Evolutionary conservation across 2,888 invertebrate genomes (phyloP), one percentile per base, ranked within the genome.

Genomic region (Eupithecia insigniata): DNA sequence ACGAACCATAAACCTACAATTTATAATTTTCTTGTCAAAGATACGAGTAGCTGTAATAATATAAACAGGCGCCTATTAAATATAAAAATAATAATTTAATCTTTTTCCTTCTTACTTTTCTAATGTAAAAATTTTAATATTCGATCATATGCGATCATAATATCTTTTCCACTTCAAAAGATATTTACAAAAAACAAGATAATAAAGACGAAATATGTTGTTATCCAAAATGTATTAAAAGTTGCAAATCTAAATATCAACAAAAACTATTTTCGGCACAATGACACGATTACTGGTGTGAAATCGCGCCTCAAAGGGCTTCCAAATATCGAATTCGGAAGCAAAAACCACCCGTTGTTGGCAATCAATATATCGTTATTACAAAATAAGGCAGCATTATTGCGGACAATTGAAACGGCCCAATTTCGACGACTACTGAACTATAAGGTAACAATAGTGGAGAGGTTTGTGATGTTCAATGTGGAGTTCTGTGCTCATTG

Each of bases 321-420:
- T 79, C 83, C 81, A 80, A 87, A 83, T 82, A 84, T 83, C 81
- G 70, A 79, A 83, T 85, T 81, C 80, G 78, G 79, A 80, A 85
- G 84, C 82, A 78, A 82, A 83, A 82, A 78, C 73, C 73, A 68
- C 69, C 75, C 73, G 69, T 82, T 83, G 80, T 82, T 81, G 78
- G 79, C 77, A 83, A 85, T 84, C 84, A 84, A 83, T 84, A 83
- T 82, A 87, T 85, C 85, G 82, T 83, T 82, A 82, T 77, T 77
- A 74, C 76, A 79, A 74, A 75, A 85, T 84, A 84, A 84, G 83
- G 82, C 78, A 75, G 79, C 83, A 82, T 85, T 86, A 87, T 87
- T 81, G 82, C 83, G 84, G 85, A 89, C 89, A 89, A 91, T 89
- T 85, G 89, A 81, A 81, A 81, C 88, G 89, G 85, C 87, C 89